Percentiles rank a stretch among this genome's conserved stretches.
Conservation (phyloP, 2,797 vertebrate species). For the Sebastes oblongus region DNA sequence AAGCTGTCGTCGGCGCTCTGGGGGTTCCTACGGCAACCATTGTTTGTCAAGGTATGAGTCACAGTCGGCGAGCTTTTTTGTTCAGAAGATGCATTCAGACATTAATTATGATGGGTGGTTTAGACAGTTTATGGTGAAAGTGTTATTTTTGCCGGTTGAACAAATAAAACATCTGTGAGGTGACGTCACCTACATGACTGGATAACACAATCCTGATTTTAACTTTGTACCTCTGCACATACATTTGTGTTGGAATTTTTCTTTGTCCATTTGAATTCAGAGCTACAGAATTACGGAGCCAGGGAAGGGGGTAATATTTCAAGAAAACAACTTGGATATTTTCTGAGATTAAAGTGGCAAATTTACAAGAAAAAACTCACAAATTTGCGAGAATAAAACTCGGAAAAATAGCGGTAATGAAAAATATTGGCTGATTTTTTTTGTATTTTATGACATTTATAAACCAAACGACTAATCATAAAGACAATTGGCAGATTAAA, state of each 20-base stretch:
- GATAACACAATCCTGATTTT: background rate
- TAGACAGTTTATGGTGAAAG: background rate
- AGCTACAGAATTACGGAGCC: no score
- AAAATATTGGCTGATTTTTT: background rate
- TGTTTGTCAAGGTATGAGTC: constrained; percentile 46
- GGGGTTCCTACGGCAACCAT: constrained; percentile 54
- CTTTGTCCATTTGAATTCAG: background rate
- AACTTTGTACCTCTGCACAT: background rate
- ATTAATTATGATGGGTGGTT: background rate
- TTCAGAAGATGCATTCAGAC: background rate
- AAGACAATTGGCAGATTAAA: background rate
- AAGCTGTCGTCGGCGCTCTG: constrained; percentile 7
- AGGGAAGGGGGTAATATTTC: no score
- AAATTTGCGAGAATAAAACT: no score
- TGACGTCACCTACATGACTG: background rate
- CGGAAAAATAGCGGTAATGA: no score
- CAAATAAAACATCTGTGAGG: background rate
- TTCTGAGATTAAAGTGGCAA: no score
- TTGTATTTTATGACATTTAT: background rate
- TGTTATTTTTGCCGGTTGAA: background rate
- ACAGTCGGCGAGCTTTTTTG: constrained; percentile 4
- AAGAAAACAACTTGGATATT: no score
- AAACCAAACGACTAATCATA: background rate
- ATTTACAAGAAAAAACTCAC: accelerated
- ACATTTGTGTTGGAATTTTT: no score